Evolutionary conservation across 2,797 vertebrate species (phyloP).

Genomic region (Bovichtus variegatus): DNA sequence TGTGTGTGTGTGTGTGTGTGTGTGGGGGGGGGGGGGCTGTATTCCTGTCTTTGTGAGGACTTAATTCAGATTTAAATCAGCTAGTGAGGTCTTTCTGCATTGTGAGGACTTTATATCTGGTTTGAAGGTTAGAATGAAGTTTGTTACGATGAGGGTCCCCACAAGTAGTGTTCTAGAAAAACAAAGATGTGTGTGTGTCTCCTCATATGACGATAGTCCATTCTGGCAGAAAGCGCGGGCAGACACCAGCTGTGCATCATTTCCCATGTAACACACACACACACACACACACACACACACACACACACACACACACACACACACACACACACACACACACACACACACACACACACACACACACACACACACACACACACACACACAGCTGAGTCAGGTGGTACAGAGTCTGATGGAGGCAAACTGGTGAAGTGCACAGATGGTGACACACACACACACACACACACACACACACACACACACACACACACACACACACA

Average conservation of each 20-base stretch:
- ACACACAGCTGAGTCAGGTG: slow-evolving; percentile 51
- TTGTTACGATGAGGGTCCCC: neutral
- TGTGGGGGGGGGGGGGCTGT: neutral
- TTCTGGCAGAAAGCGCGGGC: slow-evolving; percentile 18
- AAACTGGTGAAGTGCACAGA: slow-evolving; percentile 43
- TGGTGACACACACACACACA: slow-evolving; percentile 30
- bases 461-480: slow-evolving; percentile 7
- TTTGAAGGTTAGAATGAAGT: too few species aligned
- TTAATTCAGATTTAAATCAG: too few species aligned
- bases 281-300: too few species aligned
- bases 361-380: slow-evolving; percentile 16
- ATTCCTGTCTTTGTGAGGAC: slow-evolving; percentile 12
- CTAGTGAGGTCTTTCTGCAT: too few species aligned
- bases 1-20: too few species aligned
- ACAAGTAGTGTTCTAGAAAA: too few species aligned
- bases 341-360: slow-evolving; percentile 15
- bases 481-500: neutral
- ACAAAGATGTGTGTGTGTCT: neutral
- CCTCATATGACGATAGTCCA: neutral
- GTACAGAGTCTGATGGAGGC: slow-evolving; percentile 33
- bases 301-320: too few species aligned
- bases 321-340: slow-evolving; percentile 9
- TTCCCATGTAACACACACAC: too few species aligned
- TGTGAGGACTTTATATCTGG: too few species aligned
- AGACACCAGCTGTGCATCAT: slow-evolving; percentile 45